Conservation (phyloP, 2,888 invertebrate species). For the Sympetrum striolatum region DNA sequence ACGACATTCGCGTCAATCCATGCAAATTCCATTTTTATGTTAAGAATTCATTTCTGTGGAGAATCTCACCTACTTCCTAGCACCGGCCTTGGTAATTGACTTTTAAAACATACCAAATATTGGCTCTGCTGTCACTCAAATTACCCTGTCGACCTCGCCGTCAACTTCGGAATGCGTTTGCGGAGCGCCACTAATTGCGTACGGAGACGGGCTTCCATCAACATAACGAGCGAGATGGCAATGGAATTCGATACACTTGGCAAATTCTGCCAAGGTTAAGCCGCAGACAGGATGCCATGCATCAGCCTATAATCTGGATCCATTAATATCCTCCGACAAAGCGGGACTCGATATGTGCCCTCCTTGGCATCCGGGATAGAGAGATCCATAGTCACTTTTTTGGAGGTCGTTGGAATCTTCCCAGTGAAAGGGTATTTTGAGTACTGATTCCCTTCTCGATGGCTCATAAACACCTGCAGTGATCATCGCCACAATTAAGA, state of each 20-base stretch:
- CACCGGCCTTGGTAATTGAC: too few relatives aligned
- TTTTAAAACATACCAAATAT: too few relatives aligned
- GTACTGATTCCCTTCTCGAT: background rate
- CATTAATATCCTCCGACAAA: background rate
- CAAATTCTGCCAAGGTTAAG: background rate
- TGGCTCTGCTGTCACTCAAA: too few relatives aligned
- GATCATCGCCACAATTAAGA: too few relatives aligned
- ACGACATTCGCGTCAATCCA: too few relatives aligned
- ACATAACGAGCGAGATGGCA: background rate
- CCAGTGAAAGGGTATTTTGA: background rate
- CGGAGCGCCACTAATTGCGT: too few relatives aligned
- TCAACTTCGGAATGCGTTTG: too few relatives aligned
- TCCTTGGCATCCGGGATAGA: background rate
- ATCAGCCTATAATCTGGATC: constrained; percentile 1
- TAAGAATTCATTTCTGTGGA: too few relatives aligned
- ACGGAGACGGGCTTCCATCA: too few relatives aligned
- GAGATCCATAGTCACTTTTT: background rate
- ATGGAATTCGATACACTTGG: background rate
- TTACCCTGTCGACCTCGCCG: too few relatives aligned
- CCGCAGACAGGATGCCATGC: background rate
- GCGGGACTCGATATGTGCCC: background rate
- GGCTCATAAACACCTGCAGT: background rate
- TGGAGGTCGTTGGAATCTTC: constrained; percentile 14
- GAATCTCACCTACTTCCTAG: too few relatives aligned
- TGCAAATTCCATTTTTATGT: too few relatives aligned